Evolutionary conservation across 2,113 vertebrate species (phyloP).

Genomic region (Struthidea cinerea): DNA sequence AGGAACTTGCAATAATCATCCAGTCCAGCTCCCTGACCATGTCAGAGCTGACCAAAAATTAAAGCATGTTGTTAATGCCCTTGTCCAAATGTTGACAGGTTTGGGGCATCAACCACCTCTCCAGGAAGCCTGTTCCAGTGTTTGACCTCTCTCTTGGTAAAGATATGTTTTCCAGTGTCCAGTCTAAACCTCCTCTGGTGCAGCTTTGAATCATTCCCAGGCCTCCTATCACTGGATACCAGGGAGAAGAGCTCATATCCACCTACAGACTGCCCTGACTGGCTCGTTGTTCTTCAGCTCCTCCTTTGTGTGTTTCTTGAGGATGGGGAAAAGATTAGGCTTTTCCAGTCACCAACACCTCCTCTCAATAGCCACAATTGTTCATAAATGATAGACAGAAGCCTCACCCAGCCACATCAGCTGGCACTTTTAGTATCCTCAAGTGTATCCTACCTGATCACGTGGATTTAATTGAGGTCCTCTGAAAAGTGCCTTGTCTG

Average conservation of each 20-base stretch:
- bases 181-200: background rate
- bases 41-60: background rate
- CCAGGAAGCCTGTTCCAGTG: background rate
- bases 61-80: background rate
- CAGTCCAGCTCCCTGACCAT: background rate
- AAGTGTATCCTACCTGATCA: no score
- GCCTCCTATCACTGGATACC: background rate
- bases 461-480: fast-evolving
- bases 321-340: background rate
- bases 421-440: background rate
- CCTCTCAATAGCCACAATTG: background rate
- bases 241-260: background rate
- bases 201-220: background rate
- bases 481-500: background rate
- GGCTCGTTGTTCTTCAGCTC: fast-evolving
- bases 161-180: background rate
- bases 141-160: background rate
- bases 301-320: background rate
- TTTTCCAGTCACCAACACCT: background rate
- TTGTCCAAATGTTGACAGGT: background rate
- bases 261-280: background rate
- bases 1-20: background rate
- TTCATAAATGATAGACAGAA: background rate
- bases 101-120: background rate
- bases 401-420: background rate